Percentiles rank a stretch among this genome's conserved stretches.
Evolutionary conservation across 1,140 invertebrate genomes (phyloP).

Genomic region (Armadillidium nasatum): DNA sequence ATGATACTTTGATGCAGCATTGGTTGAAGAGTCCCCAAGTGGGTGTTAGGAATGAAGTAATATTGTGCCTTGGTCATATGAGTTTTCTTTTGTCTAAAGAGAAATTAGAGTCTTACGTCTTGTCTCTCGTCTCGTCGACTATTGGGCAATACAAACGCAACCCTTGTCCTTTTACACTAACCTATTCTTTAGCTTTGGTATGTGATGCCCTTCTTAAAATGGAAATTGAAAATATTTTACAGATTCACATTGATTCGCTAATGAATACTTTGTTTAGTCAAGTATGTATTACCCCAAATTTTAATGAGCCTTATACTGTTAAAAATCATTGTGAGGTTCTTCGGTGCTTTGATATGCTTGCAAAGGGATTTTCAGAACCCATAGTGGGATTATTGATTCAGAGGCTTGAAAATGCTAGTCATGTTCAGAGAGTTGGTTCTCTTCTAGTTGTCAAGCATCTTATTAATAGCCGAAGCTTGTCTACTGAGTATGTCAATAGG

Average conservation of each 20-base stretch:
- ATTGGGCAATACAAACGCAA: constrained; percentile 35
- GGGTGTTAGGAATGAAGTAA: constrained; percentile 34
- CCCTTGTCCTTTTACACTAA: constrained; percentile 37
- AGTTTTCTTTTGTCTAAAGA: constrained; percentile 51
- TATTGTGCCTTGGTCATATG: constrained; percentile 51
- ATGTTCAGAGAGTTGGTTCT: constrained; percentile 70
- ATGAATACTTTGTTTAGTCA: constrained; percentile 44
- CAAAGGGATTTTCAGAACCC: constrained; percentile 53
- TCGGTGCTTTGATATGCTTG: constrained; percentile 75
- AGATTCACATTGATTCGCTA: constrained; percentile 37
- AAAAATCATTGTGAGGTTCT: constrained; percentile 86
- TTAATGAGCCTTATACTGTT: constrained; percentile 66
- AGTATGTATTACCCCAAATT: constrained; percentile 64
- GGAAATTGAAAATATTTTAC: constrained; percentile 30
- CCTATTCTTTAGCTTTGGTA: constrained; percentile 35
- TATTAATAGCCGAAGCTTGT: constrained; percentile 56
- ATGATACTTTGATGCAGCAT: constrained; percentile 35
- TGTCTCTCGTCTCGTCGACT: constrained; percentile 35
- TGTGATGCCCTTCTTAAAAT: constrained; percentile 39
- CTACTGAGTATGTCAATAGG: not conserved
- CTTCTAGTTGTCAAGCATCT: constrained; percentile 79
- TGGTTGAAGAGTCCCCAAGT: constrained; percentile 38
- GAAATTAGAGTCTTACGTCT: constrained; percentile 49
- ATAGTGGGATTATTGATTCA: constrained; percentile 57
- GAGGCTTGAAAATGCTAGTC: constrained; percentile 70